A percentile compares a stretch with the other conserved stretches of the same genome.
Evolutionary conservation across 2,888 invertebrate genomes (phyloP).

Genomic region (Hesperia comma): DNA sequence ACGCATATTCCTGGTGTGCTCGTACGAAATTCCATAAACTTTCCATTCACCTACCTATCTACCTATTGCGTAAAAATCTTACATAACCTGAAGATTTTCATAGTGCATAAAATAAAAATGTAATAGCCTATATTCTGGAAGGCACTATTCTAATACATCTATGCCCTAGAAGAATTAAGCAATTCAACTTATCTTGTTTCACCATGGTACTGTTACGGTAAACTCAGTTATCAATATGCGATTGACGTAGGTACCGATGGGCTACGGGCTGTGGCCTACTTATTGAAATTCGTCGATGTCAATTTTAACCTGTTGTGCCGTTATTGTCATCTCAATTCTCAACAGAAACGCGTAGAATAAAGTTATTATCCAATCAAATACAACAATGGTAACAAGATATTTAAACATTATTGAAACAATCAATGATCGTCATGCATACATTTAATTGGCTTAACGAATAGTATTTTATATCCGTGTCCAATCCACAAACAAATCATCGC

Average conservation of each 20-base stretch:
- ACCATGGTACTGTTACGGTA: slow-evolving; percentile 12
- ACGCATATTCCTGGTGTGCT: no score
- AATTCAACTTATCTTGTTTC: not conserved
- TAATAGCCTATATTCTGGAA: no score
- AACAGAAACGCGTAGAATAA: not conserved
- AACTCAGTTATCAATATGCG: slow-evolving; percentile 13
- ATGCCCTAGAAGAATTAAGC: not conserved
- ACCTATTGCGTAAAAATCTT: no score
- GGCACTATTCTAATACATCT: no score
- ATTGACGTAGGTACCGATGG: slow-evolving; percentile 4
- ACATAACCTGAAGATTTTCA: no score
- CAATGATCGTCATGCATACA: slow-evolving; percentile 12
- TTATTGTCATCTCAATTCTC: slow-evolving; percentile 21
- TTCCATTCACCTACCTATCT: no score
- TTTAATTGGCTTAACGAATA: slow-evolving; percentile 17
- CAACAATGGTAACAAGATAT: slow-evolving; percentile 13
- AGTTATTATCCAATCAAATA: slow-evolving; percentile 23
- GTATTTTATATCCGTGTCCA: slow-evolving; percentile 16
- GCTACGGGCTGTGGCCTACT: slow-evolving; percentile 12
- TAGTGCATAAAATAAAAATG: no score
- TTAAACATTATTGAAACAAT: not conserved
- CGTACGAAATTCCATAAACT: no score
- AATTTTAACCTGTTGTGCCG: slow-evolving; percentile 19
- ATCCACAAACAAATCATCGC: slow-evolving; percentile 3
- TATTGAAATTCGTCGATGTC: slow-evolving; percentile 28